Percentiles rank a stretch among this genome's conserved stretches.
These are phyloP conservation scores for Hydrolagus affinis DNA, from an alignment of 2,113 vertebrate genomes.

Conservation along the genomic window DNA sequence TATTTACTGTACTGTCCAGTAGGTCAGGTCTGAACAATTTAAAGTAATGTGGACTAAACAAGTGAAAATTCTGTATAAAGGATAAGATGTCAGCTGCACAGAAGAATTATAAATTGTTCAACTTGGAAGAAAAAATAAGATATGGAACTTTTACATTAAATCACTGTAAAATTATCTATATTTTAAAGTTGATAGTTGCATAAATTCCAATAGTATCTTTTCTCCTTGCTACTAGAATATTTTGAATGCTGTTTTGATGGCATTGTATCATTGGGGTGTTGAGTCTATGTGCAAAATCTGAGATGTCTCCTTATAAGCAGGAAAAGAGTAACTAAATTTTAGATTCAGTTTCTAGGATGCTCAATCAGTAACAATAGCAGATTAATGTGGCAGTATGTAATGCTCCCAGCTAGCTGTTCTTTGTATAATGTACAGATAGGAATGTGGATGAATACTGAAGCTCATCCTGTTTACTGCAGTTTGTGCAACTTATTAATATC, in stretches of 20 bases:
- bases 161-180: neutral
- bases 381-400: neutral
- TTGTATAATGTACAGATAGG: neutral
- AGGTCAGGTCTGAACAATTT: no score
- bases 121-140: neutral
- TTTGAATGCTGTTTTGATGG: neutral
- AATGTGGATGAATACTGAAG: neutral
- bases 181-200: neutral
- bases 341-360: neutral
- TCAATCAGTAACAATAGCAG: no score
- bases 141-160: neutral
- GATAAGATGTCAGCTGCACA: neutral
- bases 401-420: neutral
- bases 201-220: neutral
- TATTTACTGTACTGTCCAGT: no score
- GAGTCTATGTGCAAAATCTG: neutral
- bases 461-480: no score
- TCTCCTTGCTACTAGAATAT: neutral
- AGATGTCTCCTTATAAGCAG: neutral
- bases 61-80: neutral
- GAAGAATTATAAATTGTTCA: neutral
- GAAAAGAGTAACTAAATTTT: neutral
- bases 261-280: neutral
- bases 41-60: neutral
- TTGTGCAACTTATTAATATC: no score